These are phyloP conservation scores for Saguinus imperator DNA, from an alignment of 2,113 vertebrate genomes.

Conservation along the genomic window DNA sequence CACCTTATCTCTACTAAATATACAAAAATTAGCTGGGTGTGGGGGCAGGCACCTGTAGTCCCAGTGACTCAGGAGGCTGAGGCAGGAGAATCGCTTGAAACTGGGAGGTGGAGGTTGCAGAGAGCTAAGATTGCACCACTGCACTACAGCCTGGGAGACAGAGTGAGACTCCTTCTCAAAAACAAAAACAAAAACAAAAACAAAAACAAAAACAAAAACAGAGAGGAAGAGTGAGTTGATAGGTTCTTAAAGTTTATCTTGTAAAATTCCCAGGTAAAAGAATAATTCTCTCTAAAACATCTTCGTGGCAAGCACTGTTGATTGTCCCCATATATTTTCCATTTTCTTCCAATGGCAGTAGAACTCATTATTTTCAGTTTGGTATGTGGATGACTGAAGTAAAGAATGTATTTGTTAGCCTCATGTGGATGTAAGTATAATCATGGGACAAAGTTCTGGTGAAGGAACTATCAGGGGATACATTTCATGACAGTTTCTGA, in stretches of 20 bases:
- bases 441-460: not conserved
- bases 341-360: not conserved
- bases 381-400: not conserved
- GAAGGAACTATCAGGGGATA: not conserved
- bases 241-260: slow-evolving; percentile 30
- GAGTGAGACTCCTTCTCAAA: no score
- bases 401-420: slow-evolving; percentile 9
- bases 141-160: no score
- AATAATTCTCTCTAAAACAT: slow-evolving; percentile 35
- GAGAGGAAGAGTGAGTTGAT: not conserved
- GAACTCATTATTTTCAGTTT: not conserved
- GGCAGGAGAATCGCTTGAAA: no score
- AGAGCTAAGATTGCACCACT: no score
- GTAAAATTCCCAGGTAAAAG: not conserved
- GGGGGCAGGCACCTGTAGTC: no score
- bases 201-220: no score
- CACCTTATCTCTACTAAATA: no score
- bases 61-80: no score
- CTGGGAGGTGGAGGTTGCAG: no score
- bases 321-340: not conserved
- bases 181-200: no score
- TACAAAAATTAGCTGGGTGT: no score
- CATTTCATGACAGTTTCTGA: not conserved
- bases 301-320: not conserved
- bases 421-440: not conserved